A percentile compares a stretch with the other conserved stretches of the same genome.
Conservation (phyloP, 2,797 vertebrate genomes). For the Hydrophis major region DNA sequence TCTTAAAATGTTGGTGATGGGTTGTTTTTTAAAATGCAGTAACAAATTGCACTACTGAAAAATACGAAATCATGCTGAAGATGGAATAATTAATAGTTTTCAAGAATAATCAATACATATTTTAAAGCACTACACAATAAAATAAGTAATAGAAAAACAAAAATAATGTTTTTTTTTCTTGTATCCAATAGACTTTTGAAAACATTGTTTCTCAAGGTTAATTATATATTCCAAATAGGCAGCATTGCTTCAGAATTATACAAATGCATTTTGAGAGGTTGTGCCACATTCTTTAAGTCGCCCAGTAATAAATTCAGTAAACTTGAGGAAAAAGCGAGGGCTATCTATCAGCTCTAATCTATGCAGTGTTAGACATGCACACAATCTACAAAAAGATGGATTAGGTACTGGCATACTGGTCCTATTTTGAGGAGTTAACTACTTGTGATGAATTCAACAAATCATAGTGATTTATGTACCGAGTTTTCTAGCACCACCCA, state of each 20-base stretch:
- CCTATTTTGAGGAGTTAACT: conserved; percentile 62
- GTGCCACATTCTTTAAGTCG: conserved; percentile 72
- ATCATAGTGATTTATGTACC: conserved; percentile 76
- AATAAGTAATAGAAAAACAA: not conserved
- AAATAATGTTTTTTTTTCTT: not conserved
- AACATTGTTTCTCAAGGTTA: not conserved
- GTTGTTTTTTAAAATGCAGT: not conserved
- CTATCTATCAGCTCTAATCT: conserved; percentile 64
- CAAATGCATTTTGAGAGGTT: conserved; percentile 28
- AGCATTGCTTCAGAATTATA: not conserved
- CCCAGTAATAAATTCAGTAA: conserved; percentile 44
- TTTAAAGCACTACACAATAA: not conserved
- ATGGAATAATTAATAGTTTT: not conserved
- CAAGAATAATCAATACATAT: not conserved
- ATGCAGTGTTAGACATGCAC: conserved; percentile 66
- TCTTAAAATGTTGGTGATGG: not conserved
- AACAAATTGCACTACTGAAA: not conserved
- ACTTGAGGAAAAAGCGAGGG: conserved; percentile 54
- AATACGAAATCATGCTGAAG: not conserved
- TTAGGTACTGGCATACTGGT: conserved; percentile 56
- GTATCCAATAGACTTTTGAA: not conserved
- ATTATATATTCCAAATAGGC: not conserved
- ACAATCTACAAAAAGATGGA: conserved; percentile 56
- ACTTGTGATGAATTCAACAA: conserved; percentile 59
- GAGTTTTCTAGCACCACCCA: conserved; percentile 83